phyloP scores from a whole-genome alignment of 2,888 invertebrate species.

The Mycalesis mineus region DNA sequence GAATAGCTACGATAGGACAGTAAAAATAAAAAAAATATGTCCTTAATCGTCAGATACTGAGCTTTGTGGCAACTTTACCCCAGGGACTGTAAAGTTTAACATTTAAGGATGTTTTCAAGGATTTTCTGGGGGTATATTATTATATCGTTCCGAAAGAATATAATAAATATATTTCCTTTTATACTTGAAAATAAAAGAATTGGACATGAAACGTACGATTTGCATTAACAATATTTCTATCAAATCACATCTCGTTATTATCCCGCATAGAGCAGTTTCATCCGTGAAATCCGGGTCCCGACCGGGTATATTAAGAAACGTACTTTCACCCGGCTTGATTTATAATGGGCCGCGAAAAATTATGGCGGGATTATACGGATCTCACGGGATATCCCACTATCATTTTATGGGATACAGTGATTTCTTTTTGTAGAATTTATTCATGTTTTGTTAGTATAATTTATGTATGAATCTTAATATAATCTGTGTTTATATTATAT shows the following conservation, averaged over 20 bases:
- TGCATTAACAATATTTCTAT: neutral
- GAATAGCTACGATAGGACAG: too few relatives aligned
- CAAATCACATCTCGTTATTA: neutral
- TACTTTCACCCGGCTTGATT: conserved; percentile 16
- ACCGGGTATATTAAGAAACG: conserved; percentile 11
- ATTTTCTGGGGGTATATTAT: too few relatives aligned
- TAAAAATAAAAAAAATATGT: too few relatives aligned
- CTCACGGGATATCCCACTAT: neutral
- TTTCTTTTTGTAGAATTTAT: neutral
- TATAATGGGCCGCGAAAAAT: conserved; percentile 14
- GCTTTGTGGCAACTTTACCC: too few relatives aligned
- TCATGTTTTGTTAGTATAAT: too few relatives aligned
- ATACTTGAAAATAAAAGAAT: neutral
- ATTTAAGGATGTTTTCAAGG: too few relatives aligned
- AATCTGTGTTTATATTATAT: too few relatives aligned
- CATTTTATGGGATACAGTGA: conserved; percentile 5
- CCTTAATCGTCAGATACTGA: too few relatives aligned
- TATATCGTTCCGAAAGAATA: too few relatives aligned
- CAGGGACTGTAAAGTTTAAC: too few relatives aligned
- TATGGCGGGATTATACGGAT: conserved; percentile 14
- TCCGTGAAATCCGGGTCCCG: conserved; percentile 5
- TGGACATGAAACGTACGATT: neutral
- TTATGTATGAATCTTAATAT: too few relatives aligned
- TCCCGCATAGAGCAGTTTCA: neutral
- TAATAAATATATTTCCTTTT: too few relatives aligned